These are phyloP conservation scores for Plecotus auritus DNA, from an alignment of 2,113 vertebrate genomes.

Conservation along the genomic window DNA sequence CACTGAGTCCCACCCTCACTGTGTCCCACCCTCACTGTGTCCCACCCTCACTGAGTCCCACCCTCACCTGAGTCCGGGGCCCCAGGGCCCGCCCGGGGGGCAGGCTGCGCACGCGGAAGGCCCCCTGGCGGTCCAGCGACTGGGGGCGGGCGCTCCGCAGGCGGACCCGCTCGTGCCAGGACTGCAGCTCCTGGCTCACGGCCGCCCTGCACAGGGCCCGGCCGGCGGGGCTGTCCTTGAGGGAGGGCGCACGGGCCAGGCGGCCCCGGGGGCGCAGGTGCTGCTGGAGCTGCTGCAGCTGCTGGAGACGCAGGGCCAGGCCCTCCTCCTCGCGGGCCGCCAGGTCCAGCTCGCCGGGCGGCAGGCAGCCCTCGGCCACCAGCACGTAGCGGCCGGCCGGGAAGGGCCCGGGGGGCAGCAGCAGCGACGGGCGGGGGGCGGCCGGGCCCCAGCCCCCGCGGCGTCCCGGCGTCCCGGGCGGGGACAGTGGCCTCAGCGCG, in stretches of 20 bases:
- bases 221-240: slow-evolving; percentile 82
- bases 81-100: slow-evolving; percentile 42
- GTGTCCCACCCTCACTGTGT: too few relatives aligned
- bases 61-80: slow-evolving; percentile 59
- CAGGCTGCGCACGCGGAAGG: slow-evolving; percentile 77
- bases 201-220: slow-evolving; percentile 82
- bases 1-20: too few relatives aligned
- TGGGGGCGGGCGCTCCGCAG: slow-evolving; percentile 72
- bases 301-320: slow-evolving; percentile 69
- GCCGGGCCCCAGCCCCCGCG: background rate
- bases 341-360: background rate
- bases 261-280: slow-evolving; percentile 82
- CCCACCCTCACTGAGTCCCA: slow-evolving; percentile 49
- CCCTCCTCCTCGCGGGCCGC: slow-evolving; percentile 47
- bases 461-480: background rate
- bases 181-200: slow-evolving; percentile 87
- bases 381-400: slow-evolving; percentile 41
- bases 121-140: slow-evolving; percentile 81
- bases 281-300: slow-evolving; percentile 75
- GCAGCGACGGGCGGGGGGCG: slow-evolving; percentile 27
- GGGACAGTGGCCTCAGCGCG: slow-evolving; percentile 59
- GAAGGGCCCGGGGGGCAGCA: slow-evolving; percentile 22
- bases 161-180: slow-evolving; percentile 88
- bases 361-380: slow-evolving; percentile 40
- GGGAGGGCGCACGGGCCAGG: slow-evolving; percentile 83